Evolutionary conservation across 2,113 vertebrate species (phyloP), one percentile per base, ranked within the genome.

Genomic region (Falcunculus frontatus): DNA sequence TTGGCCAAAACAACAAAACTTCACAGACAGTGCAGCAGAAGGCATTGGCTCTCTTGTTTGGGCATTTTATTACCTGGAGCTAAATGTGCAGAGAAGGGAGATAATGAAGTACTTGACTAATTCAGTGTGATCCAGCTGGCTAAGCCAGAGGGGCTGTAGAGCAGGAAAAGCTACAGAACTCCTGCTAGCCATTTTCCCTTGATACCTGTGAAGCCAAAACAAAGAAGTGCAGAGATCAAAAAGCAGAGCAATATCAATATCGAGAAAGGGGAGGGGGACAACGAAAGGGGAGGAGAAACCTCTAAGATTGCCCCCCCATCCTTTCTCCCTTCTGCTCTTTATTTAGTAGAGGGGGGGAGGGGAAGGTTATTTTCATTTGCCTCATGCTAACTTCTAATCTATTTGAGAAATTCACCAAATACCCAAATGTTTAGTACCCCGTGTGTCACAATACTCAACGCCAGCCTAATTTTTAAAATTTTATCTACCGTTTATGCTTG

Each of bases 121-220:
- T 98, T 99, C 99, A 98, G 97, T 98, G 98, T 97, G 98, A 98
- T 99, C 98, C 98, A 99, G 98, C 99, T 99, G 99, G 98, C 98
- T 98, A 98, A 98, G 99, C 99, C 98, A 98, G 98, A 99, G 99
- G 98, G 98, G 97, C 98, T 97, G 97, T 95, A 83, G 97, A 98
- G 95, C 95, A 97, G 97, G 72, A 89, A 97, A 96, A 98, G 96
- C 97, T 94, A 82, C 93, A 98, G 97, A 98, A 98, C 98, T 98
- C 98, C 95, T 95, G 97, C 96, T 97, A 97, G 96, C 98, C 97
- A 79, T 97, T 97, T 98, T 97, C 97, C 97, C 97, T 93, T 84
- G 98, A 97, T 98, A 98, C 97, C 98, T 97, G 96, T 74, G 88
- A 98, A 98, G 97, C 97, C 97, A 97, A 98, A 98, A 98, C 98